These are phyloP conservation scores for Dorcus hopei DNA, from an alignment of 2,888 invertebrate species.

Conservation along the genomic window DNA sequence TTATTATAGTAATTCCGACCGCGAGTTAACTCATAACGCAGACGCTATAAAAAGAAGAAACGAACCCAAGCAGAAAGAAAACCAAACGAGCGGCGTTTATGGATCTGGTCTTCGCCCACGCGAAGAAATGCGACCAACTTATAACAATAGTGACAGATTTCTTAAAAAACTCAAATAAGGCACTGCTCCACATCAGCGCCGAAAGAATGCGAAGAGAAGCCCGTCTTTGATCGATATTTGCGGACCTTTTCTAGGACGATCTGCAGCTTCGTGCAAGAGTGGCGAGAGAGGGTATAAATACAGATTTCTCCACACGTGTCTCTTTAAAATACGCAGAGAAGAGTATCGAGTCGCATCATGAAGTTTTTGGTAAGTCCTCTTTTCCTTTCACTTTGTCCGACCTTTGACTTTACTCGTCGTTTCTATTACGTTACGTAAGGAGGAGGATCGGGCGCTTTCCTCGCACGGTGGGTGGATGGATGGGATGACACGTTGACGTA, in stretches of 20 bases:
- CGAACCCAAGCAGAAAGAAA: too few species aligned
- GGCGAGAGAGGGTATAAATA: constrained; percentile 32
- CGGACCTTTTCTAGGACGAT: constrained; percentile 19
- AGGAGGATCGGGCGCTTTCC: background rate
- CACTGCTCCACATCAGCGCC: background rate
- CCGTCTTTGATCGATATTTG: constrained; percentile 9
- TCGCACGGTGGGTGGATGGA: too few species aligned
- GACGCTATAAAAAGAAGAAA: too few species aligned
- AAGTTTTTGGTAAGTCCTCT: constrained; percentile 30
- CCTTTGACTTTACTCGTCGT: constrained; percentile 3
- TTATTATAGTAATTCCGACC: too few species aligned
- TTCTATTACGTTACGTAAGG: constrained; percentile 30
- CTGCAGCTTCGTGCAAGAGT: constrained; percentile 18
- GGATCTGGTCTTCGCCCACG: too few species aligned
- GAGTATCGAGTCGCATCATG: constrained; percentile 25
- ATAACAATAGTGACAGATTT: too few species aligned
- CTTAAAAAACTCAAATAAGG: too few species aligned
- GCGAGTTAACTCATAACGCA: too few species aligned
- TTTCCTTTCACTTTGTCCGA: constrained; percentile 16
- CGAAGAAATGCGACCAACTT: too few species aligned
- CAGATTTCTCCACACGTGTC: constrained; percentile 31
- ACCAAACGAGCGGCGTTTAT: too few species aligned
- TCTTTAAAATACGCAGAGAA: constrained; percentile 21
- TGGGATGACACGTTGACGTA: background rate
- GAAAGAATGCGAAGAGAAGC: background rate